Conservation (phyloP, 2,797 vertebrate species). For the Enteromius trimaculatus region DNA sequence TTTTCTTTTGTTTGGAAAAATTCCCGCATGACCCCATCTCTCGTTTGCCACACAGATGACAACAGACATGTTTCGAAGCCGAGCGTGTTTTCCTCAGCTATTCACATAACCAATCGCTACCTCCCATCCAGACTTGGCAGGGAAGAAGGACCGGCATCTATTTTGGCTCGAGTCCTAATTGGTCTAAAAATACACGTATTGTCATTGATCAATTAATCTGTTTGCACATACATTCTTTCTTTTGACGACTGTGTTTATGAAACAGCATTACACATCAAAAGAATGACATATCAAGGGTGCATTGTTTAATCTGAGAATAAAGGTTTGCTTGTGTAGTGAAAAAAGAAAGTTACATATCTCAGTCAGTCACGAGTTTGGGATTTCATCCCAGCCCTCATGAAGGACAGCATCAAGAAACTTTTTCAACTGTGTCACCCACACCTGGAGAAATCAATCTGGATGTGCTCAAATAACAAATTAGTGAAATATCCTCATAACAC, state of each 20-base stretch:
- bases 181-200: slow-evolving; percentile 56
- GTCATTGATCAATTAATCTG: slow-evolving; percentile 51
- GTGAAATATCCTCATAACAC: slow-evolving; percentile 29
- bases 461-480: slow-evolving; percentile 28
- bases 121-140: slow-evolving; percentile 46
- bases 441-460: slow-evolving; percentile 4
- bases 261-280: slow-evolving; percentile 43
- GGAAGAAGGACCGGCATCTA: slow-evolving; percentile 33
- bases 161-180: slow-evolving; percentile 50
- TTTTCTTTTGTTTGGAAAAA: slow-evolving; percentile 47
- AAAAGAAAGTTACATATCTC: slow-evolving; percentile 3
- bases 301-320: slow-evolving; percentile 18
- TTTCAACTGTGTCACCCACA: slow-evolving; percentile 7
- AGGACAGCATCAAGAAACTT: slow-evolving; percentile 14
- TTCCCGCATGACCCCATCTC: slow-evolving; percentile 38
- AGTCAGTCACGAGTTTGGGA: slow-evolving; percentile 36
- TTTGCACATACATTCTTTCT: slow-evolving; percentile 49
- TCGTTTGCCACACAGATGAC: slow-evolving; percentile 38
- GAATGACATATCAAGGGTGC: slow-evolving; percentile 23
- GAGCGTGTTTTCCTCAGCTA: slow-evolving; percentile 42
- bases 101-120: slow-evolving; percentile 43
- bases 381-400: not conserved
- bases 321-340: slow-evolving; percentile 16
- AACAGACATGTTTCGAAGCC: slow-evolving; percentile 36
- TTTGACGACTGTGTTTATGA: slow-evolving; percentile 55